Evolutionary conservation across 2,888 invertebrate genomes (phyloP), one percentile per base, ranked within the genome.

Genomic region (Polymixis flavicincta): DNA sequence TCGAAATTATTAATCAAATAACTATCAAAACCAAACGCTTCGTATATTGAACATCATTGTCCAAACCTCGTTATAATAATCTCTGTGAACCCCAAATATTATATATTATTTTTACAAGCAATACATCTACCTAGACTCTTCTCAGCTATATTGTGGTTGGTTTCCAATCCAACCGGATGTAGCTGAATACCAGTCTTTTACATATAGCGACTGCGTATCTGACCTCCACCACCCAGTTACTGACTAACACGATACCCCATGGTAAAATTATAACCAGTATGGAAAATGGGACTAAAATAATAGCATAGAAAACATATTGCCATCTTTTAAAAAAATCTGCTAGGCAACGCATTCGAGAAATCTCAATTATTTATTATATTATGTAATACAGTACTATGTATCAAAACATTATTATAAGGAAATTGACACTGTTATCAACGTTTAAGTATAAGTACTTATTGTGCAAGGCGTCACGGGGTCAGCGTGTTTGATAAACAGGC

Each of bases 391-490:
- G 42, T 69, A 37, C 52, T 70, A 48, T 42, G 52, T 67, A 77
- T 75, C 63, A 74, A 68, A 80, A 76, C 83, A 83, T 82, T 86
- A 89, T 88, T 86, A 89, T 87, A 90, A 92, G 91, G 90, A 92
- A 93, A 92, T 92, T 90, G 89, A 84, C 88, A 83, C 74, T 79
- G 87, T 93, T 94, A 95, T 94, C 94, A 89, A 74, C 65, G 80
- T 87, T 89, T 84, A 89, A 89, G 85, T 89, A 72, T 73, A 11
- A 45, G 42, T 45, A 73, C n/a, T 67, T 79, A 91, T 94, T 95
- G 94, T 94, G 94, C 94, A 95, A 95, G 93, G 91, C 90, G 90
- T 90, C 88, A 87, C 85, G 87, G 92, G 94, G 95, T 95, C 95
- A 94, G 71, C 81, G 78, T 71, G 69, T 55, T 61, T 84, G 95